phyloP scores from a whole-genome alignment of 1,140 invertebrate genomes.

The Drosophila sechellia region DNA sequence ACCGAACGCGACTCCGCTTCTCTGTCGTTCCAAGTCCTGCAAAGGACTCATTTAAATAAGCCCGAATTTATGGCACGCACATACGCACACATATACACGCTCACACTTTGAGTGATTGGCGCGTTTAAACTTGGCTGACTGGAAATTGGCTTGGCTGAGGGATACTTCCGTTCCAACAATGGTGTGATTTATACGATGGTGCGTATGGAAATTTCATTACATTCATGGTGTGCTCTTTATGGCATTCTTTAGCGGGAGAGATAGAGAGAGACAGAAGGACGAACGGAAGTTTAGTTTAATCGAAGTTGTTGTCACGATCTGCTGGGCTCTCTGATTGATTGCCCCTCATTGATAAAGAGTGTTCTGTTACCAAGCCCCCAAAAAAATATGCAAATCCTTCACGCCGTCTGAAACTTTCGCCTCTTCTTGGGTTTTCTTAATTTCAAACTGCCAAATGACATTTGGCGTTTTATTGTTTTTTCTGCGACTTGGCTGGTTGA shows the following conservation, averaged over 20 bases:
- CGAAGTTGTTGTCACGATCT: conserved; percentile 75
- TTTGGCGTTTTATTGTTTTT: conserved; percentile 60
- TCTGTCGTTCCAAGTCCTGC: conserved; percentile 27
- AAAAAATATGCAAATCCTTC: conserved; percentile 59
- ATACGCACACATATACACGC: conserved; percentile 28
- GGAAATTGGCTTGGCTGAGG: conserved; percentile 41
- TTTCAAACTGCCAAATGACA: conserved; percentile 69
- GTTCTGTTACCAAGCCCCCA: conserved; percentile 1
- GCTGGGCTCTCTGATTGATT: conserved; percentile 67
- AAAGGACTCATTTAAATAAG: conserved; percentile 74
- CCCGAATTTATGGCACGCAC: conserved; percentile 64
- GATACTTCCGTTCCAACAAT: conserved; percentile 75
- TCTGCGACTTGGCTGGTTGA: conserved; percentile 14
- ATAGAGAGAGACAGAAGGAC: conserved; percentile 5
- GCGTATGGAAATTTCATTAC: conserved; percentile 70
- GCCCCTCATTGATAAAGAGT: conserved; percentile 62
- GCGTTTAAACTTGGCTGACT: conserved; percentile 51
- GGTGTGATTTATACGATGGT: conserved; percentile 72
- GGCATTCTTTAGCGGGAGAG: neutral
- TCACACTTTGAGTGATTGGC: conserved; percentile 59
- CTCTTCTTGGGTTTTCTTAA: conserved; percentile 49
- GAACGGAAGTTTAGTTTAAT: conserved; percentile 78
- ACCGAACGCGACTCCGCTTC: conserved; percentile 13
- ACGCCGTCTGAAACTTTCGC: conserved; percentile 5
- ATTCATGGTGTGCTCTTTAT: conserved; percentile 54